phyloP scores from a whole-genome alignment of 2,888 invertebrate species.

The Andricus quercusramuli region DNA sequence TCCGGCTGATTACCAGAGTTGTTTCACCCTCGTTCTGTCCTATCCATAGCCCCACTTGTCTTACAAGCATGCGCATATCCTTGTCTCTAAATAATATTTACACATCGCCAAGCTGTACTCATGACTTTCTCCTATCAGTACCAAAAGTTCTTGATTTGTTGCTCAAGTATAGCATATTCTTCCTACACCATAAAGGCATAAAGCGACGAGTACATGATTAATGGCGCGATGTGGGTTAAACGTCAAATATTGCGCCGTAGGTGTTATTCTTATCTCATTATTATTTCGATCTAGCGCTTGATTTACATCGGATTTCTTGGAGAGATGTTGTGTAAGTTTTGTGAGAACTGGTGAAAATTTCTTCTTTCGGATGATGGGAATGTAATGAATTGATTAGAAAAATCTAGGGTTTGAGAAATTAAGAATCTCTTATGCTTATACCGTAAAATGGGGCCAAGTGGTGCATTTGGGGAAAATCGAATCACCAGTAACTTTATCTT shows the following conservation, averaged over 20 bases:
- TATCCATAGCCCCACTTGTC: neutral
- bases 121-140: slow-evolving; percentile 5
- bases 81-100: slow-evolving; percentile 20
- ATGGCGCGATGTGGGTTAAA: slow-evolving; percentile 32
- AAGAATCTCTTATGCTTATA: neutral
- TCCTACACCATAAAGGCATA: neutral
- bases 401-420: neutral
- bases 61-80: neutral
- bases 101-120: slow-evolving; percentile 2
- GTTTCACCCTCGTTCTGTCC: neutral
- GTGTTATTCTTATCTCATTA: slow-evolving; percentile 32
- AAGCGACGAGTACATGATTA: slow-evolving; percentile 27
- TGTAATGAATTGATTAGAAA: neutral
- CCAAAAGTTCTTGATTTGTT: slow-evolving; percentile 16
- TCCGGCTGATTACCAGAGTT: too few relatives aligned
- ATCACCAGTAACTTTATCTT: too few relatives aligned
- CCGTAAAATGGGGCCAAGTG: too few relatives aligned
- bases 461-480: too few relatives aligned
- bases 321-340: neutral
- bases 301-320: slow-evolving; percentile 15
- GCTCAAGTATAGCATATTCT: neutral
- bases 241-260: slow-evolving; percentile 36
- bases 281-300: slow-evolving; percentile 20
- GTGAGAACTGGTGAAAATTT: neutral
- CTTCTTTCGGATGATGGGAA: neutral